phyloP scores from a whole-genome alignment of 1,140 invertebrate species.

The Drosophila kohkoa region DNA sequence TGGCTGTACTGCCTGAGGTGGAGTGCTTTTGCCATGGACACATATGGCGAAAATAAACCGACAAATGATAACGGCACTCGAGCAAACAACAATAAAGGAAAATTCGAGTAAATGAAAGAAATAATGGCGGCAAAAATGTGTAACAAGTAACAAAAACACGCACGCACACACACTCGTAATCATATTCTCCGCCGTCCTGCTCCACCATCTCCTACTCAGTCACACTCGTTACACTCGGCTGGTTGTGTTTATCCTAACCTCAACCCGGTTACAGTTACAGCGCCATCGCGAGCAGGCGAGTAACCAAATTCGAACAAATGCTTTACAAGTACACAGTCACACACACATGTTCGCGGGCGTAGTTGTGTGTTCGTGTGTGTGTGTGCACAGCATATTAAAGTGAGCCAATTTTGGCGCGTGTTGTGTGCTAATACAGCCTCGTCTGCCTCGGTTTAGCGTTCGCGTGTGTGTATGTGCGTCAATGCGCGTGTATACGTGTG shows the following conservation, averaged over 20 bases:
- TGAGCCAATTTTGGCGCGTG: slow-evolving; percentile 61
- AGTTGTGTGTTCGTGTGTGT: slow-evolving; percentile 19
- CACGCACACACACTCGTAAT: slow-evolving; percentile 31
- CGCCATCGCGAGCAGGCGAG: slow-evolving; percentile 23
- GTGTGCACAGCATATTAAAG: slow-evolving; percentile 65
- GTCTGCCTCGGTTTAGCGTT: background rate
- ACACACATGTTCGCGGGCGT: slow-evolving; percentile 10
- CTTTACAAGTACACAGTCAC: slow-evolving; percentile 22
- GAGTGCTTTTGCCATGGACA: slow-evolving; percentile 22
- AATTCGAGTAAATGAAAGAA: slow-evolving; percentile 81
- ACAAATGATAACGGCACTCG: slow-evolving; percentile 82
- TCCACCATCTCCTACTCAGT: background rate
- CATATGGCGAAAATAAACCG: slow-evolving; percentile 75
- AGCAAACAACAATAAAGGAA: slow-evolving; percentile 82
- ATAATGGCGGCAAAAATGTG: slow-evolving; percentile 75
- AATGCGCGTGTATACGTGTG: background rate
- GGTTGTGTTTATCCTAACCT: slow-evolving; percentile 5
- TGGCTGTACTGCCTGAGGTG: background rate
- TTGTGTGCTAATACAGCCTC: slow-evolving; percentile 33
- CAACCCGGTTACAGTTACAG: slow-evolving; percentile 18
- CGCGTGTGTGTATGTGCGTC: slow-evolving; percentile 10
- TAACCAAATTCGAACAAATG: slow-evolving; percentile 57
- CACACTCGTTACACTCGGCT: background rate
- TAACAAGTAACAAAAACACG: slow-evolving; percentile 68
- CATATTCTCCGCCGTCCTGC: background rate